Evolutionary conservation across 2,888 invertebrate species (phyloP).

Genomic region (Eurytoma adleriae): DNA sequence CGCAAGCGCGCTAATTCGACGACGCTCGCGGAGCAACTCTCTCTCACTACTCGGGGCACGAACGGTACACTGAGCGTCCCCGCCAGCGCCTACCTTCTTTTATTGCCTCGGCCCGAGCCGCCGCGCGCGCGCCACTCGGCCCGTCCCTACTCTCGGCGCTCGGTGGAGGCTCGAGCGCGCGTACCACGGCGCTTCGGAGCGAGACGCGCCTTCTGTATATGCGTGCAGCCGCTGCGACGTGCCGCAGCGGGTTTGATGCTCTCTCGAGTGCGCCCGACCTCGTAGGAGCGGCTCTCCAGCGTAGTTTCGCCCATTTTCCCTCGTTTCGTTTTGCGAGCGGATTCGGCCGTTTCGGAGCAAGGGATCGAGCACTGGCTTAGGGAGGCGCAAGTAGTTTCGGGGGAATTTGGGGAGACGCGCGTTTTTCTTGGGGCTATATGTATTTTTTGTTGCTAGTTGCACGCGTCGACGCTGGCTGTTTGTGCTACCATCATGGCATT

Average conservation of each 20-base stretch:
- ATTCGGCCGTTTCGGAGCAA: too few species aligned
- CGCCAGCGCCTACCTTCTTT: constrained; percentile 52
- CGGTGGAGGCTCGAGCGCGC: neutral
- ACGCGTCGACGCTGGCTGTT: too few species aligned
- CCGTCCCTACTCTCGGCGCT: neutral
- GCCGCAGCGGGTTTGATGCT: constrained; percentile 7
- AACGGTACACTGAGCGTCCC: constrained; percentile 54
- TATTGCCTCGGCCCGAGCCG: constrained; percentile 39
- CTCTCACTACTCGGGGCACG: constrained; percentile 3
- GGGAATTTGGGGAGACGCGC: too few species aligned
- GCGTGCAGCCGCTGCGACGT: neutral
- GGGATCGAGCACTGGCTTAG: too few species aligned
- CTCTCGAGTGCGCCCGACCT: neutral
- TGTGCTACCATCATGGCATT: too few species aligned
- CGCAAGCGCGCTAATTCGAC: neutral
- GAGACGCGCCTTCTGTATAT: neutral
- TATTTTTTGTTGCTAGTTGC: too few species aligned
- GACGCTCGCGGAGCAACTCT: neutral
- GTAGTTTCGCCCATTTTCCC: neutral
- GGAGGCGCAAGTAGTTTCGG: too few species aligned
- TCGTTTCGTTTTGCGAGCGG: too few species aligned
- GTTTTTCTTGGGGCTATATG: too few species aligned
- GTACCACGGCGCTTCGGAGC: neutral
- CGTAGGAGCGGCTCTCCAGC: neutral
- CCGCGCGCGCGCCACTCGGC: constrained; percentile 31